Evolutionary conservation across 2,888 invertebrate species (phyloP), one percentile per base, ranked within the genome.

Genomic region (Spodoptera picta): DNA sequence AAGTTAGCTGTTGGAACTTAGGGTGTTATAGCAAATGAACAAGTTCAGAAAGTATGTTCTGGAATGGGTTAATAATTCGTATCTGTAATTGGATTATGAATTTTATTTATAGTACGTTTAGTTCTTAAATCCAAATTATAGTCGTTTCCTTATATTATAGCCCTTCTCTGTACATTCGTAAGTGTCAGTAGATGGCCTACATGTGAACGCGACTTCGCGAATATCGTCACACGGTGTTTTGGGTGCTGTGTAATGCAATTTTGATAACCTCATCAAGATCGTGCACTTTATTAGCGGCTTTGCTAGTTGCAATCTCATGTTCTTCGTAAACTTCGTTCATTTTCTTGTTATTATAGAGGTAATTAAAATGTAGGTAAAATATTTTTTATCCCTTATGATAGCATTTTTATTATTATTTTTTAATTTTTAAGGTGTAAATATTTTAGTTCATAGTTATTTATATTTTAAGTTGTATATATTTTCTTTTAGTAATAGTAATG

Each of bases 221-320:
- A 86, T 82, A 79, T 67, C 78, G 83, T 85, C 86, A 87, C 84
- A 83, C 83, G 82, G 83, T 80, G 81, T 84, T 86, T 80, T 81
- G 80, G 83, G 84, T 80, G 82, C 75, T 81, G 84, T 87, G 81
- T 89, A 85, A 89, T 91, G 90, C 89, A 92, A 90, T 87, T 87
- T 90, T 91, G 88, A 91, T 90, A 87, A 87, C 83, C 85, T 86
- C 87, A 83, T 86, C 83, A 82, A 75, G 58, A 78, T 62, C 70
- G 77, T 83, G 82, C 83, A 85, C 80, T 82, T 82, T 80, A 82
- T 84, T 79, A 80, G 77, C 67, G 60, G 65, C 76, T 73, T 75
- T 69, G 62, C 56, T 73, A 65, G 73, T 75, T 83, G 65, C 65
- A 65, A 47, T 67, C 65, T 72, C 65, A 73, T 73, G 53, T 66